phyloP scores from a whole-genome alignment of 2,888 invertebrate genomes.

The Phrixothrix hirtus region DNA sequence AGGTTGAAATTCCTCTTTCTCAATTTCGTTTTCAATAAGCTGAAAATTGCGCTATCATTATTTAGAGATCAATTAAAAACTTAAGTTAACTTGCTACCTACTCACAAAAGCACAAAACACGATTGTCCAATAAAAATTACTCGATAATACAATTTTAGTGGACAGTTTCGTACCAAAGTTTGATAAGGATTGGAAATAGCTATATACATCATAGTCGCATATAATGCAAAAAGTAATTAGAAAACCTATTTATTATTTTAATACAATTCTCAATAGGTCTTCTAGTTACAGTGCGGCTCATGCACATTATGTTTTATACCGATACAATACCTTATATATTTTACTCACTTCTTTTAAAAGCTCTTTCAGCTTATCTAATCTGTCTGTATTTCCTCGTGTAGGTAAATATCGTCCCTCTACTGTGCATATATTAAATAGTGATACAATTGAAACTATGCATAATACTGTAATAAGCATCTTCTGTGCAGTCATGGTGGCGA shows the following conservation, averaged over 20 bases:
- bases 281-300: no score
- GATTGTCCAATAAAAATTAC: no score
- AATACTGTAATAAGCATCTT: constrained; percentile 21
- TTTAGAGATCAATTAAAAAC: no score
- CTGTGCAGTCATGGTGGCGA: constrained; percentile 25
- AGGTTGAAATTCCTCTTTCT: constrained; percentile 48
- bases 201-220: no score
- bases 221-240: no score
- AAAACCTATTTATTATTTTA: no score
- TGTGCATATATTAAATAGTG: constrained; percentile 55
- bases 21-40: constrained; percentile 50
- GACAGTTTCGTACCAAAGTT: no score
- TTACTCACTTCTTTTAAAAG: constrained; percentile 61
- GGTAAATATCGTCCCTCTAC: constrained; percentile 58
- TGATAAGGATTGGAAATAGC: no score
- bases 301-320: constrained; percentile 3
- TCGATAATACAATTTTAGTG: constrained; percentile 1
- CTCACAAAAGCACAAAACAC: no score
- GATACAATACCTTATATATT: constrained; percentile 26
- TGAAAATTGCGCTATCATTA: no score
- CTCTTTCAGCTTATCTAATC: constrained; percentile 61
- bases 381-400: constrained; percentile 59
- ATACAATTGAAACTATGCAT: constrained; percentile 32
- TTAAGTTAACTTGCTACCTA: no score
- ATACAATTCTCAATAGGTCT: no score